Evolutionary conservation across 2,888 invertebrate species (phyloP), one percentile per base, ranked within the genome.

Genomic region (Melieria picta): DNA sequence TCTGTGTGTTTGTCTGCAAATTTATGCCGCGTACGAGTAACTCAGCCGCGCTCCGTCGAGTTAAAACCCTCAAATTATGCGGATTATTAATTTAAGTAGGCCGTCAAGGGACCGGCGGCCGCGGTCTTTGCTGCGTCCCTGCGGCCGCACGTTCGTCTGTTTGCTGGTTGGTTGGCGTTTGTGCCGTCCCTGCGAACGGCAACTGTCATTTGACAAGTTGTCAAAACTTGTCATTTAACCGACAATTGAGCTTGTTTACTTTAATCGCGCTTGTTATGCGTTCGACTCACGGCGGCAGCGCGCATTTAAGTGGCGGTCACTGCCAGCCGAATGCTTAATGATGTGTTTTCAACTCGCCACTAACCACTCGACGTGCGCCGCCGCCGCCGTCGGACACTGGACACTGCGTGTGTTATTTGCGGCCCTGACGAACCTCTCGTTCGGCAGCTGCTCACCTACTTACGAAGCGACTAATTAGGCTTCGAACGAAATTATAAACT

Each of bases 61-160:
- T 60, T 73, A 65, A 56, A 78, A 85, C 83, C 82, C 83, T 80
- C 78, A 84, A 85, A 85, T 86, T 85, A 86, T 82, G 81, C 82
- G 82, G 85, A 84, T 85, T 86, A 86, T 86, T 84, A 85, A 85
- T 85, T 86, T 84, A 84, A 83, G 82, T 85, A 81, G 81, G 79
- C 80, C 80, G 80, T 80, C 78, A 75, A 75, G 76, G 71, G 77
- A 7, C 47, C 45, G 7, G 13, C 9, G 7, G 5, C 16, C 50
- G 52, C 45, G 30, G 16, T 48, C 75, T 72, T 74, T 75, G 75
- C 72, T 74, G 69, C 73, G 55, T 62, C 10, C 10, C 10, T 61
- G 42, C 45, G 61, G 63, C 47, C 56, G 64, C 45, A 9, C 43
- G 42, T 61, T 16, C 71, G 42, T 57, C 67, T 70, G 57, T 69